Evolutionary conservation across 2,797 vertebrate species (phyloP).

Genomic region (Macropus fuliginosus): DNA sequence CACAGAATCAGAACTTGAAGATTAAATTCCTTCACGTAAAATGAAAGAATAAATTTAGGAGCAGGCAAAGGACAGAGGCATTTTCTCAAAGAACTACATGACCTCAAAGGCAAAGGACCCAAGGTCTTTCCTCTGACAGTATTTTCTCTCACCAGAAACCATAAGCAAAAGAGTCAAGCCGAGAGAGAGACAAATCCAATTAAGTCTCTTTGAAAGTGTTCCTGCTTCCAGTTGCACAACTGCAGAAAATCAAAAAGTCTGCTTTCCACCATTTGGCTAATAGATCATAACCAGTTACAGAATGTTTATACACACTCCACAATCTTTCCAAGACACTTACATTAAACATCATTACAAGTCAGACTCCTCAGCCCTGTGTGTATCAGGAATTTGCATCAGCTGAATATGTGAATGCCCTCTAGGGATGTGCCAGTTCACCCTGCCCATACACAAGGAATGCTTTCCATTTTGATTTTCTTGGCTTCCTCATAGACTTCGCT

Average conservation of each 20-base stretch:
- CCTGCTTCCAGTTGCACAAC: not conserved
- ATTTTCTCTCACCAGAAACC: not conserved
- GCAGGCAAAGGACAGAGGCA: not conserved
- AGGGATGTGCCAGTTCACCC: not conserved
- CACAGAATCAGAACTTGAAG: not conserved
- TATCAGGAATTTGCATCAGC: not conserved
- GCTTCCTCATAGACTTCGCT: not conserved
- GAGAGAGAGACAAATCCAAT: not conserved
- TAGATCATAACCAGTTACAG: not conserved
- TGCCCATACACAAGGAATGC: not conserved
- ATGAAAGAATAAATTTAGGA: not conserved
- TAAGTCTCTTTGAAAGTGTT: not conserved
- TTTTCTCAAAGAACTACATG: not conserved
- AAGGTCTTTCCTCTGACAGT: not conserved
- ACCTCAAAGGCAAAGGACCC: not conserved
- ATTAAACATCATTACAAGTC: not conserved
- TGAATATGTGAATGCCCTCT: not conserved
- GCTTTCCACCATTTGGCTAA: not conserved
- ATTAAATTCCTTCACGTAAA: not conserved
- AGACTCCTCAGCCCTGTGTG: not conserved
- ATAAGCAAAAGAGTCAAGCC: not conserved
- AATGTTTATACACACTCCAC: not conserved
- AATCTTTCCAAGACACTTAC: not conserved
- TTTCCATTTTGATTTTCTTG: not conserved
- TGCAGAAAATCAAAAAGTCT: not conserved